These are phyloP conservation scores for Hormaphis cornu DNA, from an alignment of 1,140 invertebrate genomes.

Conservation along the genomic window DNA sequence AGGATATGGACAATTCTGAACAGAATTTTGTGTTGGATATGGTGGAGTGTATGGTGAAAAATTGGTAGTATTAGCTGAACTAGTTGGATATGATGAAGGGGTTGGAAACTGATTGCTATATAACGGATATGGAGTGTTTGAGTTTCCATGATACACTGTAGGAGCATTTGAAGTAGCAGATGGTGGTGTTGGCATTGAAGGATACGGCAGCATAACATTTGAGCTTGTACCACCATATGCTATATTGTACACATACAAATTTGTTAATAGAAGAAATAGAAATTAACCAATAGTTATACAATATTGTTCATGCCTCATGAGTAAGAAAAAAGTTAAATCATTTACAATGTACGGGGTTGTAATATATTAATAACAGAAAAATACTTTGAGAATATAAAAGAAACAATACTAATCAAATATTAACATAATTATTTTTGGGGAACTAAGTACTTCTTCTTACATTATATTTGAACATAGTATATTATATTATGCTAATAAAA, in stretches of 20 bases:
- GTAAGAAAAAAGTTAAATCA: too few species aligned
- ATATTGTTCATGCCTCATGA: too few species aligned
- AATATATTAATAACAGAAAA: too few species aligned
- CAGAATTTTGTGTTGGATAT: conserved; percentile 23
- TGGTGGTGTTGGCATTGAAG: conserved; percentile 34
- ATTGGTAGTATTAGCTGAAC: conserved; percentile 10
- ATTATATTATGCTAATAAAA: too few species aligned
- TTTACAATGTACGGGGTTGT: too few species aligned
- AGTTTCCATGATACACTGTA: not conserved
- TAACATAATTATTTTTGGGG: too few species aligned
- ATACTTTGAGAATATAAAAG: too few species aligned
- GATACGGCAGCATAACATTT: conserved; percentile 38
- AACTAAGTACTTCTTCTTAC: too few species aligned
- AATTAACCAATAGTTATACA: too few species aligned
- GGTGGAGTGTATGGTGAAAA: conserved; percentile 37
- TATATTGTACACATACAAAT: not conserved
- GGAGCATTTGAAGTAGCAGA: conserved; percentile 36
- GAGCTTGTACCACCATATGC: conserved; percentile 41
- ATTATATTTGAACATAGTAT: too few species aligned
- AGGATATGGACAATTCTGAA: conserved; percentile 31
- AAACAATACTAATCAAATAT: too few species aligned
- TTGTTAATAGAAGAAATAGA: too few species aligned
- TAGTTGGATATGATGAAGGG: conserved; percentile 36
- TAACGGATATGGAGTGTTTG: conserved; percentile 40
- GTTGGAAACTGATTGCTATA: conserved; percentile 43